Evolutionary conservation across 2,797 vertebrate species (phyloP).

Genomic region (Ptychadena robeensis): DNA sequence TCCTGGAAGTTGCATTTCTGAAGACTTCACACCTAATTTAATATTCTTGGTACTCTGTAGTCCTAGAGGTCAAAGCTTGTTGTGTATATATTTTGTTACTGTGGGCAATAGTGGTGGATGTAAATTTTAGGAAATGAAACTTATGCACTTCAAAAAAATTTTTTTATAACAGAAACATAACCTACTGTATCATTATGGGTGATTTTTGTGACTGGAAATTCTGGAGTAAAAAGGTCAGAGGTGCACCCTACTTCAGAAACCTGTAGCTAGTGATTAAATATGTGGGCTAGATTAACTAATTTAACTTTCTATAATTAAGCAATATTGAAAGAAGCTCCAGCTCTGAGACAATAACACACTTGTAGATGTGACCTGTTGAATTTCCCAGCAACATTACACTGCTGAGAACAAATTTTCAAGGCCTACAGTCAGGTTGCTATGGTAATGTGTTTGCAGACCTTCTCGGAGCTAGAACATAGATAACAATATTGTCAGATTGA

Average conservation of each 20-base stretch:
- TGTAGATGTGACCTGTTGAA: slow-evolving; percentile 28
- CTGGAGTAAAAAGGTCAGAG: neutral
- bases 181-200: too few relatives aligned
- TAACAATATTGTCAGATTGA: slow-evolving; percentile 55
- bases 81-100: neutral
- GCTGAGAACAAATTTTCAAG: slow-evolving; percentile 17
- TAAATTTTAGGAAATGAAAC: neutral
- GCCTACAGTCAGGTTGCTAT: slow-evolving; percentile 58
- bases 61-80: too few relatives aligned
- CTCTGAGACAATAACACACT: slow-evolving; percentile 13
- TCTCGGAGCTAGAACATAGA: slow-evolving; percentile 47
- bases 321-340: neutral
- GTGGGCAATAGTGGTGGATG: neutral
- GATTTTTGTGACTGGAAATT: neutral
- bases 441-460: slow-evolving; percentile 55
- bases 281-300: neutral
- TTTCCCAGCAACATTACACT: slow-evolving; percentile 48
- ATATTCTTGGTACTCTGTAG: too few relatives aligned
- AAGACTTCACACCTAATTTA: too few relatives aligned
- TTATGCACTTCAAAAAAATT: neutral
- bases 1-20: too few relatives aligned
- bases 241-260: neutral
- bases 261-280: neutral
- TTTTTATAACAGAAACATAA: neutral
- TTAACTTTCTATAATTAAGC: neutral